Evolutionary conservation across 2,888 invertebrate genomes (phyloP), one percentile per base, ranked within the genome.

Genomic region (Pedicia rivosa): DNA sequence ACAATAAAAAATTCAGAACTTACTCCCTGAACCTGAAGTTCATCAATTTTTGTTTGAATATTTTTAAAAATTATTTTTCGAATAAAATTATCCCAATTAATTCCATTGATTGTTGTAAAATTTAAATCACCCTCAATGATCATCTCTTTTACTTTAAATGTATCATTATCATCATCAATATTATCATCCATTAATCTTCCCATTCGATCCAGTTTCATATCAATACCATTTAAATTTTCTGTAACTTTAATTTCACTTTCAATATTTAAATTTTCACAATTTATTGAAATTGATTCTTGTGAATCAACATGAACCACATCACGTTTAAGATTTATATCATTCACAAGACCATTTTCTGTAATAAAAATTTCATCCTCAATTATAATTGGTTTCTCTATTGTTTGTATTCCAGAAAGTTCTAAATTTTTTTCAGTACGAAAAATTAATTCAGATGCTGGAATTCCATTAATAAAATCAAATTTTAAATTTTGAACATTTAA

Each of bases 11-110:
- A 22, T 37, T 20, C 4, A 22, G 14, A 41, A 43, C 57, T 57
- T 56, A 72, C 72, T 42, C 68, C 70, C 30, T 57, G 45, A 16
- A 72, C 52, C 17, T 47, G 45, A 0, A 66, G 51, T n/a, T 55
- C 45, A 2, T 55, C 56, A 2, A 65, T 50, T 36, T 65, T 53
- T 20, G 54, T 43, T 2, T 53, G 46, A 24, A 54, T 41, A 48
- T 65, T 62, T 28, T 51, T 66, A 43, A 68, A 56, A 32, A 70
- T 60, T 7, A 72, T 43, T 26, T 58, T 54, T 2, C 50, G 45
- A 4, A 62, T 45, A 32, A 71, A 54, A 6, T 54, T 47, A 0
- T 54, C 41, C 60, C 72, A 71, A 17, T 52, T 35, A 14, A 63
- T 44, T 3, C 58, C 64, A 49, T 70, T 72, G 2, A 74, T 57